Conservation (phyloP, 2,113 vertebrate genomes). For the Scatophagus argus region DNA sequence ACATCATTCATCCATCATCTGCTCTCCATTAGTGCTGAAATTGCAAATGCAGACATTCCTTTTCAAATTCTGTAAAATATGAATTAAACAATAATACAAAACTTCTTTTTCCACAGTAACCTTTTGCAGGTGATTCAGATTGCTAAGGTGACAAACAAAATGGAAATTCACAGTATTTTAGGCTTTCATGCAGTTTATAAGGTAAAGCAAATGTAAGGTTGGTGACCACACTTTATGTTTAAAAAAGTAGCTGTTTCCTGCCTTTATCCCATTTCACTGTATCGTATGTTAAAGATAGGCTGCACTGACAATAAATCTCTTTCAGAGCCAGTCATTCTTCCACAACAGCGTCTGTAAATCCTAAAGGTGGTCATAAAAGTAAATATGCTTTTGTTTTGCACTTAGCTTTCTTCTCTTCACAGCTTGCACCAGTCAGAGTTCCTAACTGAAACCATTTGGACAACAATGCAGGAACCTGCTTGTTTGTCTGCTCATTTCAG, state of each 20-base stretch:
- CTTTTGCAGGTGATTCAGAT: slow-evolving; percentile 22
- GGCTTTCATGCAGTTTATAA: not conserved
- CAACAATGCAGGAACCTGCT: slow-evolving; percentile 13
- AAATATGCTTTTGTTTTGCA: slow-evolving; percentile 76
- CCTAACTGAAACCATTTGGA: slow-evolving; percentile 74
- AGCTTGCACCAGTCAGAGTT: slow-evolving; percentile 41
- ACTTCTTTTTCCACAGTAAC: slow-evolving; percentile 9
- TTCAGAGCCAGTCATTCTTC: slow-evolving; percentile 52
- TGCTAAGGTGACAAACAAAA: not conserved
- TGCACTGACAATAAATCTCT: slow-evolving; percentile 55
- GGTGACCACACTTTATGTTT: not conserved
- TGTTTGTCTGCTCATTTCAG: slow-evolving; percentile 37
- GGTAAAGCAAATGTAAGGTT: not conserved
- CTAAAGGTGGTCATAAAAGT: slow-evolving; percentile 69
- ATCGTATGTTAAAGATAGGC: slow-evolving; percentile 39
- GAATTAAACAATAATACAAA: slow-evolving; percentile 35
- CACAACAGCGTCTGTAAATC: slow-evolving; percentile 61
- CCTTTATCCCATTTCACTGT: slow-evolving; percentile 28
- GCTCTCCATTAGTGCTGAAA: slow-evolving; percentile 62
- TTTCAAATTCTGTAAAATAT: slow-evolving; percentile 45
- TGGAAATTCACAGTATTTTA: not conserved
- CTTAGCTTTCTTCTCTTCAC: slow-evolving; percentile 63
- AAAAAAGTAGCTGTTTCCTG: not conserved
- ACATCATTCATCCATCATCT: slow-evolving; percentile 66
- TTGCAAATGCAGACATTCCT: slow-evolving; percentile 24